phyloP scores from a whole-genome alignment of 2,797 vertebrate species.

The Coendou prehensilis region DNA sequence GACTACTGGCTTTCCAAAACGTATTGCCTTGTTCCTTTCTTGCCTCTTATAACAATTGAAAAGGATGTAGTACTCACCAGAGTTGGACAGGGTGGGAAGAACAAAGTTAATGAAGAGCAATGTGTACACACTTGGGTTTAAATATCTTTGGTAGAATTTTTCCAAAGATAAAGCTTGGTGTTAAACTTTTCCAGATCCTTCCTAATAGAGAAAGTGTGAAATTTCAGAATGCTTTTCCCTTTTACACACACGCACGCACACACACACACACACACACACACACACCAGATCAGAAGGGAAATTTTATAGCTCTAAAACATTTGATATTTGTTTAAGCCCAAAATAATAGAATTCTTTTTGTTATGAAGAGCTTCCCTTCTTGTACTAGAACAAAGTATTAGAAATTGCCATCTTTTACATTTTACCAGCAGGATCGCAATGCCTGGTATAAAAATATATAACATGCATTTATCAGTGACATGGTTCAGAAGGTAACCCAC shows the following conservation, averaged over 20 bases:
- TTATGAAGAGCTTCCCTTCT: slow-evolving; percentile 42
- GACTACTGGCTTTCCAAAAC: neutral
- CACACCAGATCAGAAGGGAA: slow-evolving; percentile 53
- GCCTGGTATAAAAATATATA: neutral
- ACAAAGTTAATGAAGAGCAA: slow-evolving; percentile 57
- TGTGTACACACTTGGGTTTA: slow-evolving; percentile 31
- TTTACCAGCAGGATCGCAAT: slow-evolving; percentile 12
- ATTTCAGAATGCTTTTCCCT: slow-evolving; percentile 48
- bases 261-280: neutral
- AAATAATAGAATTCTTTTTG: slow-evolving; percentile 39
- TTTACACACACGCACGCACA: neutral
- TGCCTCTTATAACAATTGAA: neutral
- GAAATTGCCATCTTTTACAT: neutral
- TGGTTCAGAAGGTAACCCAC: neutral
- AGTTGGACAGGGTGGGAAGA: neutral
- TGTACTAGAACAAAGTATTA: neutral
- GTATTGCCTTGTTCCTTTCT: neutral
- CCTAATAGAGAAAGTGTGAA: slow-evolving; percentile 75
- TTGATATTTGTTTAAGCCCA: slow-evolving; percentile 67
- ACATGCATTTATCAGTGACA: neutral
- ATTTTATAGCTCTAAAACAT: slow-evolving; percentile 61
- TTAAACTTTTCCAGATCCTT: slow-evolving; percentile 80
- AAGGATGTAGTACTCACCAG: neutral
- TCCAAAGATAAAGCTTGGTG: slow-evolving; percentile 67
- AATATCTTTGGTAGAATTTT: slow-evolving; percentile 63